Base-by-base conservation (phyloP, 2,113 vertebrate species). In the Oryzias woworae region DNA sequence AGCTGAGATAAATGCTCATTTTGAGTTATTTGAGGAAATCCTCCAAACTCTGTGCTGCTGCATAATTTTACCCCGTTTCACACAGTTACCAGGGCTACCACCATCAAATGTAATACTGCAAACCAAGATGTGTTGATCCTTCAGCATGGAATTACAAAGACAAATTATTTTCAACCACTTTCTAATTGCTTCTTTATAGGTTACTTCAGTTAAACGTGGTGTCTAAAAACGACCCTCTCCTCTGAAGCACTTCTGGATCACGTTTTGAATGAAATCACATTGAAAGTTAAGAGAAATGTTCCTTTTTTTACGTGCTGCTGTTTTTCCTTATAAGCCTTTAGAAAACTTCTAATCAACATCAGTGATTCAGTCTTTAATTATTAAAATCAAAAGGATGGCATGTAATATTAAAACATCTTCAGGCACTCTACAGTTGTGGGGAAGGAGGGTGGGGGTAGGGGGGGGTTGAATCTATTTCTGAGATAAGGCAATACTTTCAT, bases 341-440 rank as follows among this genome's bases (percentile, higher is more conserved):
- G 66, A 82, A 80, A 79, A 70, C 73, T 65, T 78, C 84, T 87
- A 88, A 92, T 91, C 89, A 89, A 85, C 87, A 87, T 81, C 83
- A 87, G 69, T 77, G 67, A 66, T 62, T 83, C 74, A 49, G 57
- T 54, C 54, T 78, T 92, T 83, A 90, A 91, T 89, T 80, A 90
- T 91, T 92, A 82, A 91, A 88, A 82, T 71, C 80, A 77, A 88
- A 87, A 88, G 83, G 83, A 88, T 89, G 68, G 75, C 79, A 91
- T 92, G 80, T 87, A 88, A 91, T 90, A 90, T 91, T 89, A 83
- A 92, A 88, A 82, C 63, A 77, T 88, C 89, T 88, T 82, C 82
- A 86, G 87, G 85, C 84, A 69, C 62, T 82, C 41, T 65, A 81
- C 54, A 74, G 62, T 81, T 70, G 54, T 65, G 62, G 64, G 69